Conservation (phyloP, 1,140 invertebrate genomes). For the Palaemon carinicauda region DNA sequence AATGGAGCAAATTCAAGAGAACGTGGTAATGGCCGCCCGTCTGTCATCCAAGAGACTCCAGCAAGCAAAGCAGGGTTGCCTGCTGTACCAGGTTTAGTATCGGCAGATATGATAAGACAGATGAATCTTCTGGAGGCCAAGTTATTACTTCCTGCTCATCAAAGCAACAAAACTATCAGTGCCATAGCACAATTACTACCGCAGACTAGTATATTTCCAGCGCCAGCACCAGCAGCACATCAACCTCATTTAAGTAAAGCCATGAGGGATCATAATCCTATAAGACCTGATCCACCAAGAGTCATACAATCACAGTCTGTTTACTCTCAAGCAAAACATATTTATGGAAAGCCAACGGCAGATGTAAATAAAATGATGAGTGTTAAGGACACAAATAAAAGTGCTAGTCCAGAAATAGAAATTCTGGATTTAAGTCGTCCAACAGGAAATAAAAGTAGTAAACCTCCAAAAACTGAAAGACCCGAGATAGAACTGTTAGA, state of each 20-base stretch:
- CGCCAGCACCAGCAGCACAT: slow-evolving; percentile 55
- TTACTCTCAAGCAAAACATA: slow-evolving; percentile 57
- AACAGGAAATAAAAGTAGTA: slow-evolving; percentile 39
- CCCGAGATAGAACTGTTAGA: slow-evolving; percentile 59
- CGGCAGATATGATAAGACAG: slow-evolving; percentile 54
- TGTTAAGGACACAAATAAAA: slow-evolving; percentile 47
- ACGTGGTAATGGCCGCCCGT: slow-evolving; percentile 27
- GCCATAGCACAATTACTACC: slow-evolving; percentile 57
- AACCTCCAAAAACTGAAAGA: slow-evolving; percentile 49
- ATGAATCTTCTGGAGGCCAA: slow-evolving; percentile 58
- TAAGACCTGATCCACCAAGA: slow-evolving; percentile 53
- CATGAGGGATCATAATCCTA: slow-evolving; percentile 44
- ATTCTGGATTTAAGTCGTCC: slow-evolving; percentile 58
- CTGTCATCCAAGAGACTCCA: slow-evolving; percentile 46
- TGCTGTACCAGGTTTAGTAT: slow-evolving; percentile 56
- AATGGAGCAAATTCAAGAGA: slow-evolving; percentile 52
- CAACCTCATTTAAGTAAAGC: slow-evolving; percentile 48
- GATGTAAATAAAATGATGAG: slow-evolving; percentile 45
- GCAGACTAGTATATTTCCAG: slow-evolving; percentile 59
- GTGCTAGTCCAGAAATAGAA: slow-evolving; percentile 59
- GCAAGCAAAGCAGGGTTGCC: slow-evolving; percentile 29
- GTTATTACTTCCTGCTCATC: slow-evolving; percentile 58
- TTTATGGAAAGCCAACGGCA: slow-evolving; percentile 58
- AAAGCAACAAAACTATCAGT: slow-evolving; percentile 59
- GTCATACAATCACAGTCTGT: slow-evolving; percentile 59